phyloP scores from a whole-genome alignment of 2,888 invertebrate genomes.

The Rugalucina vietnamica region DNA sequence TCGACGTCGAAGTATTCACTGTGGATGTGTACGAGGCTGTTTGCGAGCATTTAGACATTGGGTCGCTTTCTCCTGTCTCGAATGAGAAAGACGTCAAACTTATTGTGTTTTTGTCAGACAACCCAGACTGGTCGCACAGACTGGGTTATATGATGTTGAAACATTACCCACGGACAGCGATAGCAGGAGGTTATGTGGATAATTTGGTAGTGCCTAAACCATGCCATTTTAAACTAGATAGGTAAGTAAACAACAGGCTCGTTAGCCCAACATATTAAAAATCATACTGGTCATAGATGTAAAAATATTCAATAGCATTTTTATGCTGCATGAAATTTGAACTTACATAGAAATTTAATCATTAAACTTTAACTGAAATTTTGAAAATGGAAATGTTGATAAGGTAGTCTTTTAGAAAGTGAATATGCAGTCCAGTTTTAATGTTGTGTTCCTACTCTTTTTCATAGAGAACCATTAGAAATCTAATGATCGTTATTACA shows the following conservation, averaged over 20 bases:
- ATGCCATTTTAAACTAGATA: slow-evolving; percentile 14
- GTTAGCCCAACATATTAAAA: too few species aligned
- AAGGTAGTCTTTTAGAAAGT: too few species aligned
- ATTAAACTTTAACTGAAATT: too few species aligned
- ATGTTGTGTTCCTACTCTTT: too few species aligned
- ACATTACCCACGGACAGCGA: slow-evolving; percentile 60
- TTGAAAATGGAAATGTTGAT: too few species aligned
- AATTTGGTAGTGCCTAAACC: slow-evolving; percentile 45
- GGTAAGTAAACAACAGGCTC: not conserved
- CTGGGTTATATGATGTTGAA: slow-evolving; percentile 63
- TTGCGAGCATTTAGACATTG: slow-evolving; percentile 6
- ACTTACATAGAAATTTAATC: too few species aligned
- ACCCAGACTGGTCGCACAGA: slow-evolving; percentile 66
- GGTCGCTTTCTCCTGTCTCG: slow-evolving; percentile 34
- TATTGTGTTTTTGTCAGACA: slow-evolving; percentile 66
- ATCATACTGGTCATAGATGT: too few species aligned
- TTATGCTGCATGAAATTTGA: too few species aligned
- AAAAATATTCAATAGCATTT: too few species aligned
- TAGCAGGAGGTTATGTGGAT: slow-evolving; percentile 78
- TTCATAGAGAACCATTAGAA: too few species aligned
- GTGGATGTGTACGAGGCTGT: slow-evolving; percentile 46
- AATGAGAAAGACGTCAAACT: slow-evolving; percentile 55
- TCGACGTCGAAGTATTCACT: slow-evolving; percentile 56
- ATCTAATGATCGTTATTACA: too few species aligned
- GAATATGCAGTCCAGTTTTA: too few species aligned